Evolutionary conservation across 37 sponge, comb jelly and placozoan species (phyloP).

Genomic region (Amphimedon queenslandica): DNA sequence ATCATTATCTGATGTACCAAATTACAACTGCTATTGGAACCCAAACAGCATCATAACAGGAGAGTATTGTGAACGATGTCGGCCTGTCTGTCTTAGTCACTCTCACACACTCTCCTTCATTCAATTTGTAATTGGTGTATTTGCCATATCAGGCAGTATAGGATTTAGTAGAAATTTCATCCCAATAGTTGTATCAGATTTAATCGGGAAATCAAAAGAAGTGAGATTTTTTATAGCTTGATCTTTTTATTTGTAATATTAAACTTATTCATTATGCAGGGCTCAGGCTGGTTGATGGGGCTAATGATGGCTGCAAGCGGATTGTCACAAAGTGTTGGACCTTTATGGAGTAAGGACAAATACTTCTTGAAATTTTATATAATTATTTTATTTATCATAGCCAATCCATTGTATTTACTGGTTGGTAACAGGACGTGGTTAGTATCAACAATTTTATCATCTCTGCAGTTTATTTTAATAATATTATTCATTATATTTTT

Average conservation of each 20-base stretch:
- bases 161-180: too few relatives aligned
- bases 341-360: too few relatives aligned
- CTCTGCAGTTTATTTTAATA: not conserved
- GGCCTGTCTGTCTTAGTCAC: slow-evolving; percentile 21
- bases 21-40: slow-evolving; percentile 38
- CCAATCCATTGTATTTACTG: not conserved
- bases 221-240: too few relatives aligned
- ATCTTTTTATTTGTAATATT: too few relatives aligned
- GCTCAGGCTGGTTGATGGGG: too few relatives aligned
- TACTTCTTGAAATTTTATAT: not conserved
- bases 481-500: not conserved
- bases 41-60: slow-evolving; percentile 33
- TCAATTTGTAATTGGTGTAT: slow-evolving; percentile 32
- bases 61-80: slow-evolving; percentile 32
- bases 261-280: too few relatives aligned
- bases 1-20: not conserved
- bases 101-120: slow-evolving; percentile 27
- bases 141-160: not conserved
- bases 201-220: too few relatives aligned
- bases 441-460: not conserved
- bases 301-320: too few relatives aligned
- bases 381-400: not conserved
- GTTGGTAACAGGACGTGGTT: not conserved
- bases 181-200: too few relatives aligned
- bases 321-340: too few relatives aligned